Conservation (phyloP, 2,113 vertebrate genomes). For the Halcyon malimbica region DNA sequence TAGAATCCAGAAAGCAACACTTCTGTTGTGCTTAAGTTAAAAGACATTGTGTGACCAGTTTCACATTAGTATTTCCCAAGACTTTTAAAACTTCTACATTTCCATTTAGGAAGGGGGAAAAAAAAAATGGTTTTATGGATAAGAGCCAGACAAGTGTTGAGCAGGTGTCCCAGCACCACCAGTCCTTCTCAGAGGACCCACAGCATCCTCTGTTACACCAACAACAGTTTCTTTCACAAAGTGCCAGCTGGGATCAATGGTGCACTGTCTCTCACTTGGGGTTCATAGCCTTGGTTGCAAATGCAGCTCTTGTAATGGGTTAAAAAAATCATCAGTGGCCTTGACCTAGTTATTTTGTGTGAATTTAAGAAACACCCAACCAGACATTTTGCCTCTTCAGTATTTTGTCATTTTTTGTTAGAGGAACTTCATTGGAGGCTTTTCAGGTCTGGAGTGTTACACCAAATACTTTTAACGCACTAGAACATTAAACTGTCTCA, state of each 20-base stretch:
- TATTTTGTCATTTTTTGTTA: background rate
- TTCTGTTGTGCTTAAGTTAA: background rate
- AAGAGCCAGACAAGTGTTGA: slow-evolving; percentile 13
- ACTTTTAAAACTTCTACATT: background rate
- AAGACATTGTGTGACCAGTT: background rate
- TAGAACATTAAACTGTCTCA: background rate
- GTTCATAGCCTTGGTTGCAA: slow-evolving; percentile 27
- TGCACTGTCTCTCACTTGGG: background rate
- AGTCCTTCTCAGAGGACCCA: background rate
- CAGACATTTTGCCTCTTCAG: background rate
- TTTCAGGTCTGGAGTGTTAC: background rate
- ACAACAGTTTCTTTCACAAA: slow-evolving; percentile 44
- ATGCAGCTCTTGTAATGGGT: slow-evolving; percentile 14
- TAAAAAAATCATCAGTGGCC: slow-evolving; percentile 1
- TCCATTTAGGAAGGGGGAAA: background rate
- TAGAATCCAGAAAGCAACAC: background rate
- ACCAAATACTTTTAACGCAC: background rate
- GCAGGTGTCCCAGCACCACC: slow-evolving; percentile 42
- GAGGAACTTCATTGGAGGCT: background rate
- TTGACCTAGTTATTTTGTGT: slow-evolving; percentile 1
- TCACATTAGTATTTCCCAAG: background rate
- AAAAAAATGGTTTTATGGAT: background rate
- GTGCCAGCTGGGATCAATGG: slow-evolving; percentile 34
- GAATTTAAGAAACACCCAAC: slow-evolving; percentile 7
- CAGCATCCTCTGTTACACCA: slow-evolving; percentile 12